Base-by-base conservation (phyloP, 2,113 vertebrate species). In the Nycticryphes semicollaris region DNA sequence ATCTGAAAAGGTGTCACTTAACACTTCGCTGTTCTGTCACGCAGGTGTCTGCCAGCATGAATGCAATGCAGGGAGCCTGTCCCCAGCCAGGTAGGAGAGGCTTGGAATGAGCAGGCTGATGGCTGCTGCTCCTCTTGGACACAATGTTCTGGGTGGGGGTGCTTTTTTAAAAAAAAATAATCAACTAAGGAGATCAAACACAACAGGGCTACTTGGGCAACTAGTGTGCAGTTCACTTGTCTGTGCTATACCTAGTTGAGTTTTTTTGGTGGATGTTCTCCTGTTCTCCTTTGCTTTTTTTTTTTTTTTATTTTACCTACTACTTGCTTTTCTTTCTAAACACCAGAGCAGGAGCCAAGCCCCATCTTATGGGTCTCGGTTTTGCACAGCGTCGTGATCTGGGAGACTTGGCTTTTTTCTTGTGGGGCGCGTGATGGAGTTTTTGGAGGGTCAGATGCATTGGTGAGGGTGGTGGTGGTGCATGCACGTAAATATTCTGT, bases 301-400 rank as follows among this genome's bases (percentile, higher is more conserved):
- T 18, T 45, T 45, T 50, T 33, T 59, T 35, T 41, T 57, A 50
- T 60, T n/a, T 64, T 21, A 7, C 7, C 1, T 37, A 27, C 20
- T 75, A 6, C 7, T 39, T 56, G 3, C 9, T 8, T 27, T 14
- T 53, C 20, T 48, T 25, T 12, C n/a, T 67, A 54, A 56, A 56
- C 37, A 20, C 9, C 1, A 1, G 28, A 27, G 33, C 48, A 31
- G 66, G 41, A 73, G n/a, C 51, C 24, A 19, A 83, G 24, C 33
- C 30, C 35, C 8, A 4, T 4, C 39, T 54, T 45, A 14, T 0
- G 15, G 59, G 43, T 0, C 0, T 9, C 56, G 64, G 16, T n/a
- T 67, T 73, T 48, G 53, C 17, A 3, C 13, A 13, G 27, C 35
- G 39, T 59, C 2, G 2, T 37, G 16, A 39, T n/a, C 39, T 68